These are phyloP conservation scores for Lochmaea crataegi DNA, from an alignment of 2,888 invertebrate species.

Conservation along the genomic window DNA sequence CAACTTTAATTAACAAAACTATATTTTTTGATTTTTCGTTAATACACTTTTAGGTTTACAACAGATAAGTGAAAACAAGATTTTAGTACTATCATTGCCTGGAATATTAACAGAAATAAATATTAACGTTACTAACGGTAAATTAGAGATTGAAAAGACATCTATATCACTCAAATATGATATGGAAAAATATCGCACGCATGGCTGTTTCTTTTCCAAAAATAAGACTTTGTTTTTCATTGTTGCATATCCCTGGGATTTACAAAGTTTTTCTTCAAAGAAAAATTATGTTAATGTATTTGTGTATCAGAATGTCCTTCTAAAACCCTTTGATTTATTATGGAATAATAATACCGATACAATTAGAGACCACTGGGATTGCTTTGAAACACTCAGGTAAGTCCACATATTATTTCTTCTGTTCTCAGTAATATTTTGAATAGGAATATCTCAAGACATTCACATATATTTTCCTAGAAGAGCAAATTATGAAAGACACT, in stretches of 20 bases:
- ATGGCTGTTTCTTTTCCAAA: conserved; percentile 56
- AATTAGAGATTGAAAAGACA: conserved; percentile 54
- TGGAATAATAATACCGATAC: conserved; percentile 54
- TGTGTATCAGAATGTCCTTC: conserved; percentile 52
- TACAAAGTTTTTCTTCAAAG: conserved; percentile 49
- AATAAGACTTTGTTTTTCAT: conserved; percentile 56
- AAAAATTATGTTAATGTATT: conserved; percentile 52
- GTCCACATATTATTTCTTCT: conserved; percentile 17
- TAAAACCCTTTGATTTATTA: conserved; percentile 56
- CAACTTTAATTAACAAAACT: too few relatives aligned
- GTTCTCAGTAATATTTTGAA: too few relatives aligned
- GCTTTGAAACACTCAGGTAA: conserved; percentile 60
- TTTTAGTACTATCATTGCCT: conserved; percentile 55
- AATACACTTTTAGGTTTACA: conserved; percentile 54
- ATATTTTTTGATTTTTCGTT: too few relatives aligned
- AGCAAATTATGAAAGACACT: neutral
- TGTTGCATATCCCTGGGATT: conserved; percentile 54
- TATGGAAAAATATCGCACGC: conserved; percentile 52
- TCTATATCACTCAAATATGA: conserved; percentile 56
- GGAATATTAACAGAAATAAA: conserved; percentile 57
- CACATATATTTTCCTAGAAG: too few relatives aligned
- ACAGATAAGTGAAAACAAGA: conserved; percentile 50
- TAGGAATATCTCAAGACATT: neutral
- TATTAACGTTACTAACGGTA: conserved; percentile 50
- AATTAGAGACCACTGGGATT: conserved; percentile 59